Base-by-base conservation (phyloP, 2,797 vertebrate species). In the Argentina silus region DNA sequence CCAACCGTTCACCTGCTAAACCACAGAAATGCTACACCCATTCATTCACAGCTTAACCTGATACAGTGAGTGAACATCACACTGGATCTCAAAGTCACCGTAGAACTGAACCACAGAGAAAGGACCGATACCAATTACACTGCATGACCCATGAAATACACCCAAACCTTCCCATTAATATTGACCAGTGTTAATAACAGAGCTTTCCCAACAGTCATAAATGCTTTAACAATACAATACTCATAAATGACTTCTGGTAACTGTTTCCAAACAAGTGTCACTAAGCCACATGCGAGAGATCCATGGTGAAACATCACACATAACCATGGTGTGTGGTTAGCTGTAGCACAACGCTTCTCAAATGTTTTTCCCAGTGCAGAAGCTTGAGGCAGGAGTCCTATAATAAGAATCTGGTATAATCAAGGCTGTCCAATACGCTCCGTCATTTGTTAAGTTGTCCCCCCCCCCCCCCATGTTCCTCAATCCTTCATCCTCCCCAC, bases 171-270 rank as follows among this genome's bases (percentile, higher is more conserved):
- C 63, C 78, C 59, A 7, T 45, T 36, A 36, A 36, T 75, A 66
- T 27, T 67, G 56, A 74, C 67, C 73, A 84, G 79, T 84, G 80
- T 81, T 73, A 74, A 76, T 55, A 14, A 36, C 27, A 61, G 23
- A 5, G 12, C 3, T 62, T 78, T 68, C 76, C 73, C 44, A 15
- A 70, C 60, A 23, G 72, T 78, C 45, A 81, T 72, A 71, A 73
- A 72, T 51, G 61, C 59, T 43, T 72, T 57, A 76, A 62, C 36
- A 47, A 57, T 76, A 67, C 68, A 67, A 44, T 5, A 19, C 70
- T 72, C 42, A 63, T 71, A 74, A 19, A 74, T 61, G 23, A 42
- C 15, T 63, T 51, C n/a, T 15, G 17, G 42, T 10, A 45, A 3
- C 8, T 51, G 61, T 61, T 36, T 14, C 59, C 71, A 15, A 59